Conservation (phyloP, 1,140 invertebrate species). For the Drosophila hydei region DNA sequence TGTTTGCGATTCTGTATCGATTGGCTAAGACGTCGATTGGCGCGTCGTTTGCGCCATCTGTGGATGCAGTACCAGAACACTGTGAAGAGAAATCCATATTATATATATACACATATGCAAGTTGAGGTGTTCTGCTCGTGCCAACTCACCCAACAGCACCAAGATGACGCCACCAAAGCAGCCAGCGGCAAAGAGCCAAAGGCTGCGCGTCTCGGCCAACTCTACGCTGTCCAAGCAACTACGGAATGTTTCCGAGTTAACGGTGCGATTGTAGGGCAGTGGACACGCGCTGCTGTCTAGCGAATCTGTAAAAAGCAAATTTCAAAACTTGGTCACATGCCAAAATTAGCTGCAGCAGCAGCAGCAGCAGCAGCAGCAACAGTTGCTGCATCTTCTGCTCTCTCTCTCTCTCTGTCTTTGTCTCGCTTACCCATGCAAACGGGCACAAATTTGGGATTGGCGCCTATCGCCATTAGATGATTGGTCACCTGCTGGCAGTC, state of each 20-base stretch:
- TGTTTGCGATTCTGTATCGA: constrained; percentile 60
- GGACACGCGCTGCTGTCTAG: constrained; percentile 65
- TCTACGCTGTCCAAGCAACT: constrained; percentile 56
- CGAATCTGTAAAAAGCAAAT: constrained; percentile 53
- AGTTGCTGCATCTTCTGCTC: constrained; percentile 27
- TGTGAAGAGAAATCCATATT: constrained; percentile 13
- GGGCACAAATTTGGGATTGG: constrained; percentile 67
- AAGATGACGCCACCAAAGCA: constrained; percentile 62
- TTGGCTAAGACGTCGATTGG: constrained; percentile 43
- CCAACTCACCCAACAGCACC: constrained; percentile 56
- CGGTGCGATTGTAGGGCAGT: constrained; percentile 77
- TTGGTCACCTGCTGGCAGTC: constrained; percentile 71
- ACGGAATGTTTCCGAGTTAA: constrained; percentile 67
- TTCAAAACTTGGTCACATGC: constrained; percentile 46
- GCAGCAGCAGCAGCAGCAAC: constrained; percentile 29
- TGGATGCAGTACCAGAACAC: constrained; percentile 68
- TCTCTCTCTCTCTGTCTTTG: background rate
- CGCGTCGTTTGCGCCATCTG: constrained; percentile 55
- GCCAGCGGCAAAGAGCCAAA: constrained; percentile 65
- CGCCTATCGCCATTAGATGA: constrained; percentile 65
- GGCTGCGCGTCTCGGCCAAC: constrained; percentile 45
- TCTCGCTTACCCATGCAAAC: constrained; percentile 80
- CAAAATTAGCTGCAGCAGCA: constrained; percentile 62
- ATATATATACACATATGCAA: background rate
- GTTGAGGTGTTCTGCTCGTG: background rate